Conservation (phyloP, 2,113 vertebrate genomes). For the Cepphus grylle region DNA sequence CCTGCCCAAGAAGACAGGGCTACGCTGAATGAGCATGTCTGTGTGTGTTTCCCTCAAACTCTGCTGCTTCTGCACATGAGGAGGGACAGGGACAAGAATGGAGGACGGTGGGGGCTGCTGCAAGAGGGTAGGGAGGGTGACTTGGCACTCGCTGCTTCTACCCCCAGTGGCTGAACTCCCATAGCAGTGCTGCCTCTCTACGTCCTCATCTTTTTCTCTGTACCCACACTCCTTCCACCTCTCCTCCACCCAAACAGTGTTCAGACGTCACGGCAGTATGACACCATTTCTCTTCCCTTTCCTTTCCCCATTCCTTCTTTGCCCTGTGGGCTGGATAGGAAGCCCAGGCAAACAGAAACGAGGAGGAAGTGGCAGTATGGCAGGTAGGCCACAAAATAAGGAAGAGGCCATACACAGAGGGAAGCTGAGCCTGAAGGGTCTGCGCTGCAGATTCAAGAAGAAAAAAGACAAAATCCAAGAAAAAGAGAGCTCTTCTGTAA, state of each 20-base stretch:
- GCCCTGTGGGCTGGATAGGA: not conserved
- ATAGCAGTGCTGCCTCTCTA: not conserved
- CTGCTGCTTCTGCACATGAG: not conserved
- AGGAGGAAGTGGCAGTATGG: not conserved
- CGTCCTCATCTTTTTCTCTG: not conserved
- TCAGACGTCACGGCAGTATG: not conserved
- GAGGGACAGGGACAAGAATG: not conserved
- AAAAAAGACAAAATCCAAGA: not conserved
- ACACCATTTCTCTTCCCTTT: not conserved
- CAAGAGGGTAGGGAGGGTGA: not conserved
- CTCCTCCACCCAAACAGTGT: not conserved
- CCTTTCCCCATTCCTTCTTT: not conserved
- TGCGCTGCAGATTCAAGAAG: not conserved
- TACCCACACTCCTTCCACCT: not conserved
- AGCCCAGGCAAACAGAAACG: not conserved
- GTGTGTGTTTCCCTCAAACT: not conserved
- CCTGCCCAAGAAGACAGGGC: not conserved
- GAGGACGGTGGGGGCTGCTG: not conserved
- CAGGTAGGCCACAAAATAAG: not conserved
- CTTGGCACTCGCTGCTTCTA: not conserved
- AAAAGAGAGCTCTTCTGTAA: not conserved
- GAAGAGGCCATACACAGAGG: not conserved
- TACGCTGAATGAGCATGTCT: rapidly evolving
- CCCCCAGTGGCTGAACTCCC: not conserved
- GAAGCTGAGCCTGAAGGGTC: not conserved